Base-by-base conservation (phyloP, 2,113 vertebrate genomes). In the Bothrops jararaca region DNA sequence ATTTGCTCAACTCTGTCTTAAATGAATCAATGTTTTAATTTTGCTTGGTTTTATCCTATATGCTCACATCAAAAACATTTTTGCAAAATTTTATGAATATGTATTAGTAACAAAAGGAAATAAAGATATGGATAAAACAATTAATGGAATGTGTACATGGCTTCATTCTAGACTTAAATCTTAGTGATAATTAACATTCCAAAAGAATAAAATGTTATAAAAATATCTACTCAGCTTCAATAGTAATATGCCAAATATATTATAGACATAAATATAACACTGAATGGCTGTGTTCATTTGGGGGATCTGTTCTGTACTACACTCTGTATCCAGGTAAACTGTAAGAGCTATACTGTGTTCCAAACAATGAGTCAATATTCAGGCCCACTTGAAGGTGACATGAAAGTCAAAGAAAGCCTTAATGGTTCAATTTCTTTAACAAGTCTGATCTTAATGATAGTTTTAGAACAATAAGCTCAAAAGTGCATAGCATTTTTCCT, bases 371-470 rank as follows among this genome's bases (percentile, higher is more conserved):
- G 60, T 91, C 13, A 3, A 24, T 60, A 15, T 92, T 93, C 3
- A 34, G 45, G 74, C 85, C 23, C 15, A 45, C n/a, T 74, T 89
- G 86, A 85, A 93, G 89, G 90, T 93, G 56, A 56, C n/a, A 86
- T 74, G 74, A 42, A 85, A 89, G 88, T 53, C 13, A 89, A 93
- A 89, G 29, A 4, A 29, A 48, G 5, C 5, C 74, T 89, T 90
- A 92, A 86, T 60, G 58, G 26, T 24, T 4, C 92, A 58, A 11
- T 89, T 85, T 58, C 58, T 92, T 92, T 64, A 29, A 93, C 89
- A 26, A 88, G 3, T 1, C 23, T 87, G 23, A 88, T 29, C 56
- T 88, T 80, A 0, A 42, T 58, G 7, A 10, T 56, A 92, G 3
- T 64, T 88, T 90, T 91, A 57, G 86, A 93, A 88, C 18, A 92